phyloP scores from a whole-genome alignment of 2,797 vertebrate genomes.

The Rhynchotus rufescens region DNA sequence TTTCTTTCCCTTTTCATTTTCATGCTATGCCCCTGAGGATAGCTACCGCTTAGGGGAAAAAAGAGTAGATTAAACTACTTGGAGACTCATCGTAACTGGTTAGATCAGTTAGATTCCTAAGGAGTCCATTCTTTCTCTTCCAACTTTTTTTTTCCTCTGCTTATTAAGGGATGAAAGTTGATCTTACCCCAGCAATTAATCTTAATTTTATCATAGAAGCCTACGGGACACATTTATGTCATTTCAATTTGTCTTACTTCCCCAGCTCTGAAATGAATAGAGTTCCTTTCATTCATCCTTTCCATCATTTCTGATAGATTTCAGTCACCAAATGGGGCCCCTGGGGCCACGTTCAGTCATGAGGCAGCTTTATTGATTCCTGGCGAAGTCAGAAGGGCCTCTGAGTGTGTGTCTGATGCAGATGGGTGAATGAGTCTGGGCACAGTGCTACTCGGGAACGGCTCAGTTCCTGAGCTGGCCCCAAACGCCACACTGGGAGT shows the following conservation, averaged over 20 bases:
- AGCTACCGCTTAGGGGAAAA: not conserved
- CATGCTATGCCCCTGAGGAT: not conserved
- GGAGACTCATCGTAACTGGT: not conserved
- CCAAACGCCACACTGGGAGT: not conserved
- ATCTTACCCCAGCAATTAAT: not conserved
- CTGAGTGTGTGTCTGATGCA: not conserved
- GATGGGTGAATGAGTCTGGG: not conserved
- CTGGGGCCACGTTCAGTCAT: not conserved
- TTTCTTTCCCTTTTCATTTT: not conserved
- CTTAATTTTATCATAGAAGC: not conserved
- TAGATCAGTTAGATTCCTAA: not conserved
- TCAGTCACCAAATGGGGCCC: not conserved
- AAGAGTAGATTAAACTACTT: not conserved
- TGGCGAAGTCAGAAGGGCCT: not conserved
- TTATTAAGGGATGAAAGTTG: not conserved
- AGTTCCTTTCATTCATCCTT: not conserved
- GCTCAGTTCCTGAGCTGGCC: not conserved
- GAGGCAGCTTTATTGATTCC: not conserved
- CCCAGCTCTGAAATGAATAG: not conserved
- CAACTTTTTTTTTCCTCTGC: not conserved
- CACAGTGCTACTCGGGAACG: accelerated
- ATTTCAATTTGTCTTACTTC: not conserved
- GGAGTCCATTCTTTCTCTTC: not conserved
- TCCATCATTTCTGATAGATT: not conserved
- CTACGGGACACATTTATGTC: not conserved